Conservation (phyloP, 2,113 vertebrate species). For the Miniopterus natalensis region DNA sequence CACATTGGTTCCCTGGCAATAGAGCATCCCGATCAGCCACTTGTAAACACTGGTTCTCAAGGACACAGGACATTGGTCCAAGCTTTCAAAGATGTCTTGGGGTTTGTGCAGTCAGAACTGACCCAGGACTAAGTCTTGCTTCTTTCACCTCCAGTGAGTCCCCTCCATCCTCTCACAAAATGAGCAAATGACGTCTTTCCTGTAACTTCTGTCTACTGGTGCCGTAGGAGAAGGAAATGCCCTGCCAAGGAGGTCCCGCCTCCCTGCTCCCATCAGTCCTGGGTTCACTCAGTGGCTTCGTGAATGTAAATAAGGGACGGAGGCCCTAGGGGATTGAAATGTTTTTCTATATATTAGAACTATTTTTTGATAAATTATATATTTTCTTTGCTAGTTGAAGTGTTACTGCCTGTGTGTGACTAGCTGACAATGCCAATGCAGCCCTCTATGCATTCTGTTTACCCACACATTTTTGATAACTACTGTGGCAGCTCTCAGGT, state of each 20-base stretch:
- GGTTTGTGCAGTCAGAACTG: slow-evolving; percentile 24
- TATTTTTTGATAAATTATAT: slow-evolving; percentile 84
- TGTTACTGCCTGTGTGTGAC: slow-evolving; percentile 56
- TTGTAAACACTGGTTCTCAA: slow-evolving; percentile 32
- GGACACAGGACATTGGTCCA: slow-evolving; percentile 50
- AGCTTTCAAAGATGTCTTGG: slow-evolving; percentile 25
- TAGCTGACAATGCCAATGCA: slow-evolving; percentile 3
- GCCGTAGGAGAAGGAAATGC: neutral
- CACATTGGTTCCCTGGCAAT: slow-evolving; percentile 24
- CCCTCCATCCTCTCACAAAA: neutral
- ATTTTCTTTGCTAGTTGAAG: slow-evolving; percentile 77
- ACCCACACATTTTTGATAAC: neutral
- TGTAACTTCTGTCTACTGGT: neutral
- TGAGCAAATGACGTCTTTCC: slow-evolving; percentile 52
- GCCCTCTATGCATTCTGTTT: neutral
- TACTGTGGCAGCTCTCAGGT: neutral
- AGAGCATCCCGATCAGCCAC: slow-evolving; percentile 40
- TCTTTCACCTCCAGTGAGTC: slow-evolving; percentile 30
- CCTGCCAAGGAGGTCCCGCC: neutral
- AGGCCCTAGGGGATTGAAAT: slow-evolving; percentile 55
- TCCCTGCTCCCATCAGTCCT: neutral
- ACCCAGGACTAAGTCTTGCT: slow-evolving; percentile 1
- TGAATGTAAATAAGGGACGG: slow-evolving; percentile 76
- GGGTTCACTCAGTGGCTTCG: slow-evolving; percentile 56
- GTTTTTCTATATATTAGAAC: slow-evolving; percentile 82